Evolutionary conservation across 2,113 vertebrate genomes (phyloP).

Genomic region (Sialia sialis): DNA sequence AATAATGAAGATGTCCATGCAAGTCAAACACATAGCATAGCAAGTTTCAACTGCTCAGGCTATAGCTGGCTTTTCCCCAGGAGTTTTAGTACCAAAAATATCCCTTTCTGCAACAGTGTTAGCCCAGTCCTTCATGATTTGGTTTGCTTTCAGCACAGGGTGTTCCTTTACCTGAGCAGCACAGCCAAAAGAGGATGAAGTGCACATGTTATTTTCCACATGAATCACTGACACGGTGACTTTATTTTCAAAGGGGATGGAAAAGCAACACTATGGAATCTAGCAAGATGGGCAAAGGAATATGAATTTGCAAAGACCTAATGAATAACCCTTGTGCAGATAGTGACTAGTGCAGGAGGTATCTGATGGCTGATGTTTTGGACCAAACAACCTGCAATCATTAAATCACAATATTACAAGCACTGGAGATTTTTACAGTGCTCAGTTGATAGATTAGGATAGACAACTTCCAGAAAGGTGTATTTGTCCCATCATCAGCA

Average conservation of each 20-base stretch:
- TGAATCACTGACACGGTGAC: background rate
- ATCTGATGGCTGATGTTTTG: background rate
- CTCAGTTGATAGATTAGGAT: background rate
- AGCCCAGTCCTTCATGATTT: background rate
- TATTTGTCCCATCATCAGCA: background rate
- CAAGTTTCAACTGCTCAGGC: background rate
- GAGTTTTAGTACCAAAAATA: background rate
- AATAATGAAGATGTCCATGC: background rate
- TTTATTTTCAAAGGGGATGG: slow-evolving; percentile 1
- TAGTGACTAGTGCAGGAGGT: background rate
- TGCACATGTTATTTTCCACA: background rate
- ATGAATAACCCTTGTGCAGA: background rate
- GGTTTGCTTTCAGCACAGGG: background rate
- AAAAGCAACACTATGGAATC: background rate
- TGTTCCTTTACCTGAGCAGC: background rate
- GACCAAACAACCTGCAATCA: background rate
- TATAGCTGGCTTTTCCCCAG: background rate
- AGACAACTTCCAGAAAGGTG: background rate
- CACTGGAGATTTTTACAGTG: background rate
- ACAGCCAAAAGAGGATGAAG: background rate
- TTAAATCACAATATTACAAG: background rate
- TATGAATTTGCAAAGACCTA: background rate
- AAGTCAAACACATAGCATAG: background rate
- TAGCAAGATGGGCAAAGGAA: background rate
- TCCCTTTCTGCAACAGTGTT: background rate